Percentiles rank a stretch among this genome's conserved stretches.
phyloP scores from a whole-genome alignment of 2,888 invertebrate species.

The Lepidochitona cinerea region DNA sequence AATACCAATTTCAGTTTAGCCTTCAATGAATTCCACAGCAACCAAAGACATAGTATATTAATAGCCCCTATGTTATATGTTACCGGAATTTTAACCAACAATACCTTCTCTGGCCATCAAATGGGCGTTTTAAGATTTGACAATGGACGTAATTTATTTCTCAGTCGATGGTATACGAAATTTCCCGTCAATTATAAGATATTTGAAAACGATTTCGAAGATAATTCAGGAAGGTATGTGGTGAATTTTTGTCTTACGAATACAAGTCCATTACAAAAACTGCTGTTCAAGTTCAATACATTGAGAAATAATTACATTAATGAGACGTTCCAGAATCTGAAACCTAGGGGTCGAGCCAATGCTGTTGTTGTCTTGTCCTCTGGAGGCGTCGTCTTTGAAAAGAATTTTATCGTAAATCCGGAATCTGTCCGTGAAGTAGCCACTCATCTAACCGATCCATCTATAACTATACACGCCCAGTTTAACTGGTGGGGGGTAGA shows the following conservation, averaged over 20 bases:
- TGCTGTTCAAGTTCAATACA: slow-evolving; percentile 90
- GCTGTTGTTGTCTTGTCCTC: slow-evolving; percentile 94
- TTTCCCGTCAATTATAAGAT: slow-evolving; percentile 64
- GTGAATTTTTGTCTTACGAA: slow-evolving; percentile 90
- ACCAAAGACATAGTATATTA: slow-evolving; percentile 63
- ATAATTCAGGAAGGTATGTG: slow-evolving; percentile 90
- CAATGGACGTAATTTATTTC: slow-evolving; percentile 76
- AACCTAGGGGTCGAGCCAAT: slow-evolving; percentile 91
- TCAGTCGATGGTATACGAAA: slow-evolving; percentile 62
- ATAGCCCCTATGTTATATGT: slow-evolving; percentile 67
- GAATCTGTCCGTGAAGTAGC: slow-evolving; percentile 94
- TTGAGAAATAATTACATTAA: slow-evolving; percentile 87
- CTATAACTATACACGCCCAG: slow-evolving; percentile 92
- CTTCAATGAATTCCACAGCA: slow-evolving; percentile 60
- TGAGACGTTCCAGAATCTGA: slow-evolving; percentile 87
- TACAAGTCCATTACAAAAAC: slow-evolving; percentile 84
- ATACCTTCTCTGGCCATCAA: slow-evolving; percentile 86
- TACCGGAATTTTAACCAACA: slow-evolving; percentile 77
- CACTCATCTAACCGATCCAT: slow-evolving; percentile 94
- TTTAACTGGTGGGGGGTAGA: slow-evolving; percentile 89
- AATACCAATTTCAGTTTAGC: slow-evolving; percentile 66
- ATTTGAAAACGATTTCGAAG: slow-evolving; percentile 84
- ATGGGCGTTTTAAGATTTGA: slow-evolving; percentile 88
- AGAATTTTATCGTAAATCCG: slow-evolving; percentile 93
- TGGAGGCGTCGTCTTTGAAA: slow-evolving; percentile 87